Conservation (phyloP, 2,113 vertebrate species). For the Neomonachus schauinslandi region DNA sequence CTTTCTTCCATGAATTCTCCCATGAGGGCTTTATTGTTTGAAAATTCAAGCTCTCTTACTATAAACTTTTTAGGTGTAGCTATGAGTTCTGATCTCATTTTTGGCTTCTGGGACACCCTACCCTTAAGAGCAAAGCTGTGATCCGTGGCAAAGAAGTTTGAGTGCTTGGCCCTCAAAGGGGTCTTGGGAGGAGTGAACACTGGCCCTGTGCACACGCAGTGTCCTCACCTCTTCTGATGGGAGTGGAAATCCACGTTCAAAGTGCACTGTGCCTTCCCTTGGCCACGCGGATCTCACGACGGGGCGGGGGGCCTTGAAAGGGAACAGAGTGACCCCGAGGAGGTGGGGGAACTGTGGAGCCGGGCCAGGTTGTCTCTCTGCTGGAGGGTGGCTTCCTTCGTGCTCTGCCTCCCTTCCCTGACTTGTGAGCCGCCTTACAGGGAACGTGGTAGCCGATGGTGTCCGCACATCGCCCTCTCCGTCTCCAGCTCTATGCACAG, state of each 20-base stretch:
- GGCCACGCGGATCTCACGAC: neutral
- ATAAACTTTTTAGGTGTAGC: neutral
- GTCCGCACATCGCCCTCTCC: too few species aligned
- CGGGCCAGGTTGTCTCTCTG: neutral
- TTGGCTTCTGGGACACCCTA: neutral
- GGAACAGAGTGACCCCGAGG: too few species aligned
- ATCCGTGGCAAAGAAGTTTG: neutral
- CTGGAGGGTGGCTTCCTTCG: neutral
- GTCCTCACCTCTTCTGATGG: neutral
- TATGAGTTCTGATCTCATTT: neutral
- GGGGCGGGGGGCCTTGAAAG: neutral
- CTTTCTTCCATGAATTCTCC: neutral
- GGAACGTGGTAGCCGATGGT: rapidly evolving
- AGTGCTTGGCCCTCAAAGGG: neutral
- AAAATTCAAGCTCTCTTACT: neutral
- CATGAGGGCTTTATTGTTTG: neutral
- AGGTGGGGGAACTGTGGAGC: rapidly evolving
- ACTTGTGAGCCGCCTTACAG: rapidly evolving
- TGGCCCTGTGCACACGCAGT: rapidly evolving
- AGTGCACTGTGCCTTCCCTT: neutral
- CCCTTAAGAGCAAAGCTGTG: neutral
- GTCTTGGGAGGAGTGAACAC: neutral
- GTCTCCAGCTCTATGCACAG: neutral
- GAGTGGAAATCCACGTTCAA: neutral
- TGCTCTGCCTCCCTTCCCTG: neutral